Base-by-base conservation (phyloP, 1,140 invertebrate species). In the Drosophila leontia region DNA sequence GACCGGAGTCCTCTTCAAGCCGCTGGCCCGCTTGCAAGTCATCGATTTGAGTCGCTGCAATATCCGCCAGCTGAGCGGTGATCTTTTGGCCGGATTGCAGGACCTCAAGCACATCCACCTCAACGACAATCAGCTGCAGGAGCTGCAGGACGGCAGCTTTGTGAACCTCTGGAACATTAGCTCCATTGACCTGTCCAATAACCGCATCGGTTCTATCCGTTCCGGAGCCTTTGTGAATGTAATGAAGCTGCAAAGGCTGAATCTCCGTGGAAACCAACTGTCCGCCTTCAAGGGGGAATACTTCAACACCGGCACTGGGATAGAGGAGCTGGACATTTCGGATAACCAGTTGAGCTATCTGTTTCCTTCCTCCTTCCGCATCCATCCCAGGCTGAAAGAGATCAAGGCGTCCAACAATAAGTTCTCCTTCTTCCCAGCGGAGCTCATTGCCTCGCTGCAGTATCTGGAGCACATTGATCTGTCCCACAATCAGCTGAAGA, bases 361-460 rank as follows among this genome's bases (percentile, higher is more conserved):
- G 37, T 97, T 96, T 79, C 96, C 96, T 5, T 96, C 96, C 0
- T 96, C 96, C 6, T 98, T 98, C 85, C 95, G 96, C 82, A 96
- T 97, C 60, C 96, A 97, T 92, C 96, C 96, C 0, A 93, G 96
- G 34, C 84, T 98, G 19, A 94, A 94, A 48, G 93, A 94, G 88
- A 95, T 98, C 11, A 94, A 94, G 55, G 94, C 97, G 0, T 93
- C 94, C 0, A 94, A 95, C 48, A 98, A 98, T 92, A 95, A 96
- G 87, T 96, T 98, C 71, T 95, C 95, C 61, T 96, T 96, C 85
- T 97, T 98, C 92, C 96, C 96, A 0, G 96, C 96, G 12, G 97
- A 98, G 91, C 94, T 97, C 42, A 95, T 98, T 60, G 95, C 95
- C 67, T 94, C 95, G 53, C 92, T 97, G 50, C 96, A 97, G 88